A percentile compares a stretch with the other conserved stretches of the same genome.
Evolutionary conservation across 2,888 invertebrate species (phyloP).

Genomic region (Cecidostiba fungosa): DNA sequence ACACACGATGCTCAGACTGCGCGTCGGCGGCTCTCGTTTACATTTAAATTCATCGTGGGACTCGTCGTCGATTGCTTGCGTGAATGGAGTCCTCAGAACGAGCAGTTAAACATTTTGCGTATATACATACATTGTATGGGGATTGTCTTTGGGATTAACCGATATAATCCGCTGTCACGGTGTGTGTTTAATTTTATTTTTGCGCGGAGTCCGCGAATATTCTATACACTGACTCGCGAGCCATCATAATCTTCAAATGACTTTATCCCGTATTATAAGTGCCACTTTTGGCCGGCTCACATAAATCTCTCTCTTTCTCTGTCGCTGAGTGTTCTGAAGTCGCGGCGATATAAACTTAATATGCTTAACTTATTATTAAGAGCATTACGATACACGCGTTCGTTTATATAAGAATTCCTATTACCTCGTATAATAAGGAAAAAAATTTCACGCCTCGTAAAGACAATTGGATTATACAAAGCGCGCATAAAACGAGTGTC

Average conservation of each 20-base stretch:
- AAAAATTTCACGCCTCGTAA: neutral
- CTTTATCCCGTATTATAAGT: constrained; percentile 36
- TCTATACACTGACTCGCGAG: neutral
- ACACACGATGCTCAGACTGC: neutral
- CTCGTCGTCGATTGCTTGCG: neutral
- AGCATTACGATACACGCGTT: neutral
- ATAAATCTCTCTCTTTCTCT: constrained; percentile 2
- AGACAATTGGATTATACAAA: constrained; percentile 11
- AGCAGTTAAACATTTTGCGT: neutral
- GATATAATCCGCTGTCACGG: neutral
- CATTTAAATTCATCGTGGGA: constrained; percentile 66
- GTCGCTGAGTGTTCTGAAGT: no score
- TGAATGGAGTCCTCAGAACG: constrained; percentile 1
- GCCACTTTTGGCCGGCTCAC: constrained; percentile 11
- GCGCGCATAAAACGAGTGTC: constrained; percentile 26
- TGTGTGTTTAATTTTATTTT: constrained; percentile 12
- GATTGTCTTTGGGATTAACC: neutral
- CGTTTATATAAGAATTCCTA: no score
- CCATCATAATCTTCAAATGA: constrained; percentile 27
- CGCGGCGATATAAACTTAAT: constrained; percentile 14
- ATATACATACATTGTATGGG: neutral
- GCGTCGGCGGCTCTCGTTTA: constrained; percentile 57
- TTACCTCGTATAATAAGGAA: neutral
- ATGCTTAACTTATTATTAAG: neutral
- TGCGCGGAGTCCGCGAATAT: neutral